Evolutionary conservation across 2,113 vertebrate species (phyloP).

Genomic region (Rhinoptilus africanus): DNA sequence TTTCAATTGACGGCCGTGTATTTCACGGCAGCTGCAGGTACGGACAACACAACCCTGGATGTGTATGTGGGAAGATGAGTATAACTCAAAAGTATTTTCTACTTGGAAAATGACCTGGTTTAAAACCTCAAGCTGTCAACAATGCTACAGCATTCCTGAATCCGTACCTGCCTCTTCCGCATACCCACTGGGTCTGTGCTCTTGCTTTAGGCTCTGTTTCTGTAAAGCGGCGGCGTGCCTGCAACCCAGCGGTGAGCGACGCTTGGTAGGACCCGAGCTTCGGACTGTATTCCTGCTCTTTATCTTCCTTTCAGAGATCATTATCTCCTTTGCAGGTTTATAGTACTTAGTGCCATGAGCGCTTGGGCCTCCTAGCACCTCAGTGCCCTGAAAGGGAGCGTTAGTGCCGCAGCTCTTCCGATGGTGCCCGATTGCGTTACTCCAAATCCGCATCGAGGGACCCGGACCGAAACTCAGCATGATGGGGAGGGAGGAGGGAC

Average conservation of each 20-base stretch:
- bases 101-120: not conserved
- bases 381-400: not conserved
- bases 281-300: not conserved
- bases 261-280: not conserved
- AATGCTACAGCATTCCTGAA: not conserved
- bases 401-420: not conserved
- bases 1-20: not conserved
- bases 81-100: not conserved
- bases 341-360: not conserved
- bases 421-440: rapidly evolving
- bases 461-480: not conserved
- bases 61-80: not conserved
- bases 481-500: not conserved
- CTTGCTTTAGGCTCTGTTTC: not conserved
- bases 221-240: not conserved
- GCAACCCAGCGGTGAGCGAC: not conserved
- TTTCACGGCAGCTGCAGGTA: not conserved
- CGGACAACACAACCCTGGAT: not conserved
- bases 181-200: not conserved
- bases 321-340: not conserved
- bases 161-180: not conserved
- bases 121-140: not conserved
- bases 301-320: not conserved
- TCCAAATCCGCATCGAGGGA: rapidly evolving
- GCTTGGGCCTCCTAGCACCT: not conserved